Base-by-base conservation (phyloP, 2,113 vertebrate genomes). In the Dendropsophus ebraccatus region DNA sequence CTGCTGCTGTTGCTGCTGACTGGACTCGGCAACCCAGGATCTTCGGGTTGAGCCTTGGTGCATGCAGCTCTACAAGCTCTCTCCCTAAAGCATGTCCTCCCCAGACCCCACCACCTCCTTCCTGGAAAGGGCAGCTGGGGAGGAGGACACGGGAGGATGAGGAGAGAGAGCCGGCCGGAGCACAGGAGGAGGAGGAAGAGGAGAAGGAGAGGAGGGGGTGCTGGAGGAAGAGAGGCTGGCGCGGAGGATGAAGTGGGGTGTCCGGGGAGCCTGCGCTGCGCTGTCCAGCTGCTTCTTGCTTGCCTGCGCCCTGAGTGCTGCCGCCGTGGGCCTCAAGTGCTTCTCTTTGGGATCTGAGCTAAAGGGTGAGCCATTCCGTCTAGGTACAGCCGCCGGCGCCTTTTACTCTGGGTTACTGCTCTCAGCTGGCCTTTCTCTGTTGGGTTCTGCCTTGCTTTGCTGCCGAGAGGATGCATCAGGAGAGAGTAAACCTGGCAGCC, bases 181-280 rank as follows among this genome's bases (percentile, higher is more conserved):
- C 77, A 93, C 92, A 91, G 91, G 92, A 89, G 89, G 90, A 91
- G 91, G 92, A 91, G 91, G 93, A 89, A 94, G 92, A 94, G 93
- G 91, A 94, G 96, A 96, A 95, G 92, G 96, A 95, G 96, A 96
- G 95, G 94, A 88, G 92, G 94, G 91, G 89, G 90, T 90, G 84
- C 88, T 88, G 87, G 88, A 90, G 89, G 91, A 92, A 89, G 94
- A 91, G 94, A 94, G 91, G 92, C 93, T 93, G 93, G 95, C 91
- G 95, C 95, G 94, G 96, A 97, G 96, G 95, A 97, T 97, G 96
- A 97, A 96, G 97, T 96, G 95, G 95, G 96, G 96, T 94, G 95
- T 95, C 92, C 96, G 96, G 94, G 97, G 96, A 94, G 94, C 95
- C 95, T 97, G 96, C 95, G 94, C 96, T 94, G 94, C 96, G 92